Evolutionary conservation across 1,140 invertebrate species (phyloP), one percentile per base, ranked within the genome.

Genomic region (Coenobita brevimanus): DNA sequence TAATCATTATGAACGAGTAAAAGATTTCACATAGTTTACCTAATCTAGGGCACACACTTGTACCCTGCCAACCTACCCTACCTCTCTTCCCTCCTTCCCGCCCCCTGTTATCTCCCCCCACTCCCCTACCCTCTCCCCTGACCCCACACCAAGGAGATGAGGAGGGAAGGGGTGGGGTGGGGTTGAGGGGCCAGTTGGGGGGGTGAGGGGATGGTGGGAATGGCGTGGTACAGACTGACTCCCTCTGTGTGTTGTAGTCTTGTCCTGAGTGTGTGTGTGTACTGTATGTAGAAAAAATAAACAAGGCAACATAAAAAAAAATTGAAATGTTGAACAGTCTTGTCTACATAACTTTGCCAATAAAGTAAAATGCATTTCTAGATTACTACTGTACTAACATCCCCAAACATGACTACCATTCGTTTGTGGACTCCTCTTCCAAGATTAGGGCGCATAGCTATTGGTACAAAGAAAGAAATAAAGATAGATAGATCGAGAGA

Each of bases 201-300:
- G n/a, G 21, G 6, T 24, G 62, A 41, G 64, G 43, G 27, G 64
- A 15, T 30, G 67, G 30, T 73, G 82, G 67, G 54, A 62, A 24
- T 33, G 36, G 13, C 24, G 60, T 57, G 76, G 64, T 50, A 30
- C 62, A 27, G 46, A 43, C 43, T 69, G 76, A 54, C 64, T 71
- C 78, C 75, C 75, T 87, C 62, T 87, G 76, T 87, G 54, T 87
- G 76, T 87, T 69, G 85, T 87, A 87, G 85, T 87, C 24, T 87
- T 50, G 85, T 87, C 85, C 85, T 76, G 85, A 87, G 85, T 62
- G 85, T 87, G 85, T 87, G 85, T 87, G 85, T 87, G 85, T 87
- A 79, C 64, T 87, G 85, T 87, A 80, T 87, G 82, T 89, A 89
- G 81, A 79, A 71, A 75, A 76, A 82, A n/a, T n/a, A n/a, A 79